Percentiles rank a stretch among this genome's conserved stretches.
Conservation (phyloP, 2,113 vertebrate genomes). For the Melanotaenia duboulayi region DNA sequence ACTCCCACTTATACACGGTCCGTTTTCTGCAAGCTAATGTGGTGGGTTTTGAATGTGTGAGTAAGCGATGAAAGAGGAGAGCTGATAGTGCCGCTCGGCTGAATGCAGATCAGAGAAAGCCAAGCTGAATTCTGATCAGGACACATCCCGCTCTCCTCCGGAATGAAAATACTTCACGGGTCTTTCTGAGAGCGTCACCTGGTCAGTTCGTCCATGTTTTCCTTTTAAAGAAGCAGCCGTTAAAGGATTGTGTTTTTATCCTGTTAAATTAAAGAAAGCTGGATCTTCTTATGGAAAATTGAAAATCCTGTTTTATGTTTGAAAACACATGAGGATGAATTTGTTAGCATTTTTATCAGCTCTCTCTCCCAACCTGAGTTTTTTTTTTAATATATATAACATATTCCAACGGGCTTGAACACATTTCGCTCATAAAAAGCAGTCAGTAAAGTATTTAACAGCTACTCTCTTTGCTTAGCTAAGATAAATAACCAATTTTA, state of each 20-base stretch:
- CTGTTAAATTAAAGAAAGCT: slow-evolving; percentile 12
- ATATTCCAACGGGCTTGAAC: slow-evolving; percentile 3
- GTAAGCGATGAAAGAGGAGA: slow-evolving; percentile 69
- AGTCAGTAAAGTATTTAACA: slow-evolving; percentile 30
- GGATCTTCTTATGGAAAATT: slow-evolving; percentile 21
- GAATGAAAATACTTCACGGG: slow-evolving; percentile 55
- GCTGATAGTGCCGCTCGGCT: slow-evolving; percentile 55
- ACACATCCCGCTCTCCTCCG: slow-evolving; percentile 20
- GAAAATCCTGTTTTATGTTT: slow-evolving; percentile 33
- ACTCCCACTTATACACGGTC: not conserved
- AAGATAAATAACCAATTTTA: not conserved
- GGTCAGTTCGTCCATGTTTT: slow-evolving; percentile 54
- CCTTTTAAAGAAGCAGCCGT: slow-evolving; percentile 17
- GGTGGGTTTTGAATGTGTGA: slow-evolving; percentile 9
- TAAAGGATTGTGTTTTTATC: not conserved
- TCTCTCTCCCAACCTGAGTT: not conserved
- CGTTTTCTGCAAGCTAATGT: too few species aligned
- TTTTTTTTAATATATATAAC: not conserved
- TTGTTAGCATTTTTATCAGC: slow-evolving; percentile 38
- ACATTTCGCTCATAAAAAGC: slow-evolving; percentile 12
- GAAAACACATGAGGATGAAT: slow-evolving; percentile 2
- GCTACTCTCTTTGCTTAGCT: slow-evolving; percentile 8
- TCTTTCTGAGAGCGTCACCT: slow-evolving; percentile 50
- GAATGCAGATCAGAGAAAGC: slow-evolving; percentile 75
- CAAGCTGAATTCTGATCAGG: slow-evolving; percentile 66